A percentile compares a stretch with the other conserved stretches of the same genome.
These are phyloP conservation scores for Pheosia tremula DNA, from an alignment of 2,888 invertebrate species.

Conservation along the genomic window DNA sequence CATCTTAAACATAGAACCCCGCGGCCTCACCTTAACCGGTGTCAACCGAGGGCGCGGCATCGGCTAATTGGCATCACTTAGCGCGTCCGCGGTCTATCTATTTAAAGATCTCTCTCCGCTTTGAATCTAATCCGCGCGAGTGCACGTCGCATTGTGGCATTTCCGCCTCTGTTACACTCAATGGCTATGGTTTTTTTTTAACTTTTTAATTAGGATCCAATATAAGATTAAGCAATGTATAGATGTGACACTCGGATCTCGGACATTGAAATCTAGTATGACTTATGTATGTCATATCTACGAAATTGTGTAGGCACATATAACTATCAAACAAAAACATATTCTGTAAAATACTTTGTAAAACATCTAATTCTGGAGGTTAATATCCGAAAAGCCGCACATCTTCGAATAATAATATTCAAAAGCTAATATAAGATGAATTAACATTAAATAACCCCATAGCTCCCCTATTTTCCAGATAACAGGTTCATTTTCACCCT, in stretches of 20 bases:
- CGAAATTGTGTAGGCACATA: too few species aligned
- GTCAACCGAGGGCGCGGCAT: constrained; percentile 47
- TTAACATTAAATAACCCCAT: constrained; percentile 22
- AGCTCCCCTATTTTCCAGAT: constrained; percentile 53
- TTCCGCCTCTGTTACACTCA: constrained; percentile 48
- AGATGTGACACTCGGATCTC: too few species aligned
- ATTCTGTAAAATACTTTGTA: too few species aligned
- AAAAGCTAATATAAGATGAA: constrained; percentile 22
- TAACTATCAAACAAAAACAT: too few species aligned
- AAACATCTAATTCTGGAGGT: too few species aligned
- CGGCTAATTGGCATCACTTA: constrained; percentile 64
- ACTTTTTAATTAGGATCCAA: constrained; percentile 30
- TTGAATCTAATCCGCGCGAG: constrained; percentile 50
- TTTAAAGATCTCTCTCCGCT: constrained; percentile 53
- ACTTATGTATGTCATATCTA: too few species aligned
- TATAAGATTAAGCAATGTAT: too few species aligned
- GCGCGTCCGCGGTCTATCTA: constrained; percentile 59
- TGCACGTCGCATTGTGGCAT: constrained; percentile 49
- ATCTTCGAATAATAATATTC: too few species aligned
- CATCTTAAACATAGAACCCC: constrained; percentile 28
- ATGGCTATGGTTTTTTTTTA: constrained; percentile 35
- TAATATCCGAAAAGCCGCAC: too few species aligned
- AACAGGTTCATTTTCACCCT: constrained; percentile 63
- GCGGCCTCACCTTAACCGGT: constrained; percentile 41
- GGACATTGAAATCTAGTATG: too few species aligned